A percentile compares a stretch with the other conserved stretches of the same genome.
These are phyloP conservation scores for Myotis findleyi DNA, from an alignment of 2,797 vertebrate species.

Conservation along the genomic window DNA sequence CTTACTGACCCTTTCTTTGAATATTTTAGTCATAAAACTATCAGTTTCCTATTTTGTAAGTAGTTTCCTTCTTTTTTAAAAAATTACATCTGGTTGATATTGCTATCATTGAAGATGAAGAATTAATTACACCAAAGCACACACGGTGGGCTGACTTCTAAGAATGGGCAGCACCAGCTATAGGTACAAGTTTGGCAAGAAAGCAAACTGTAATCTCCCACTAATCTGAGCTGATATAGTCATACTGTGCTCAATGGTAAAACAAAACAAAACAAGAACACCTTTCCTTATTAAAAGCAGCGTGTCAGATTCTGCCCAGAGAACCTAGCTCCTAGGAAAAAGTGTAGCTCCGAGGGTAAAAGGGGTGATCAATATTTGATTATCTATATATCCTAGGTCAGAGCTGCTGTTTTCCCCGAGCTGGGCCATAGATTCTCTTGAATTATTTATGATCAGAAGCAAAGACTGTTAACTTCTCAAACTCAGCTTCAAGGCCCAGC, in stretches of 20 bases:
- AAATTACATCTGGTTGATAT: neutral
- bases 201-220: neutral
- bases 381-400: slow-evolving; percentile 26
- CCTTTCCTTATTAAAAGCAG: slow-evolving; percentile 50
- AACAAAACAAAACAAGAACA: neutral
- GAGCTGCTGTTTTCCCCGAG: neutral
- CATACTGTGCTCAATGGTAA: neutral
- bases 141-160: neutral
- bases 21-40: neutral
- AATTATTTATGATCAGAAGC: slow-evolving; percentile 35
- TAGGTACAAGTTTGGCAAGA: neutral
- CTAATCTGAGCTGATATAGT: neutral
- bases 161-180: neutral
- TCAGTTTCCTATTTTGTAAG: neutral
- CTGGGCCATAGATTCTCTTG: neutral
- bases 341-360: neutral
- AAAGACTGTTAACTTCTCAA: slow-evolving; percentile 49
- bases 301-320: slow-evolving; percentile 3
- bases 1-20: neutral
- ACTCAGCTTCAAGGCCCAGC: neutral
- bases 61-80: neutral
- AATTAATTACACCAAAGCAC: neutral
- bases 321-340: neutral
- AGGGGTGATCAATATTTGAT: slow-evolving; percentile 62
- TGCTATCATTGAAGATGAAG: neutral